A percentile compares a stretch with the other conserved stretches of the same genome.
Conservation (phyloP, 2,113 vertebrate genomes). For the Nipponia nippon region DNA sequence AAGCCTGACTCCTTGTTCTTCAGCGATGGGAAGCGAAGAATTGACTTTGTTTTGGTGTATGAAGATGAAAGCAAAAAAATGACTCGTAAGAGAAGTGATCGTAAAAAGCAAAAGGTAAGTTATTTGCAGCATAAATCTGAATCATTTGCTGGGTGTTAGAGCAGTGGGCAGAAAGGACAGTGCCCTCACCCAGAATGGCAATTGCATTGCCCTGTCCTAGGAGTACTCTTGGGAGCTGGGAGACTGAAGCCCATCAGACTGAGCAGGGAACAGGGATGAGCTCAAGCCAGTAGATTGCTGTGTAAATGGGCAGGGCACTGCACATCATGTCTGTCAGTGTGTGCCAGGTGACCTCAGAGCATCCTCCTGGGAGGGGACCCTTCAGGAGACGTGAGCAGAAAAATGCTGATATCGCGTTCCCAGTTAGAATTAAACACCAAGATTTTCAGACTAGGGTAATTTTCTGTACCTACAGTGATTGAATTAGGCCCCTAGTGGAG, state of each 20-base stretch:
- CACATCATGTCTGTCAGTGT: accelerated
- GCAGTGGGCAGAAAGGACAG: neutral
- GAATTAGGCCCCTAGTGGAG: neutral
- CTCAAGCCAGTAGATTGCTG: neutral
- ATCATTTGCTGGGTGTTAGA: neutral
- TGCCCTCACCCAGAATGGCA: neutral
- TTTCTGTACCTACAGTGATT: neutral
- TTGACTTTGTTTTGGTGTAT: slow-evolving; percentile 91
- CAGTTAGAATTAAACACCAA: neutral
- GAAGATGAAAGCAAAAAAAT: slow-evolving; percentile 88
- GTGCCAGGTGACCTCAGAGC: neutral
- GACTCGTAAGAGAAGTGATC: slow-evolving; percentile 74
- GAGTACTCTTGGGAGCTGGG: neutral
- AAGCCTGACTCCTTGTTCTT: slow-evolving; percentile 88
- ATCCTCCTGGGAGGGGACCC: neutral
- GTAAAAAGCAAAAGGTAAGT: slow-evolving; percentile 77
- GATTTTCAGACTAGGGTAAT: neutral
- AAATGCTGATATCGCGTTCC: neutral
- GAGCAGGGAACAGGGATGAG: neutral
- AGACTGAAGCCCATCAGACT: neutral
- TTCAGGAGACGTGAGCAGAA: neutral
- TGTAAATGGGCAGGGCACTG: neutral
- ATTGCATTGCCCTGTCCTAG: neutral
- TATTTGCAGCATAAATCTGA: neutral
- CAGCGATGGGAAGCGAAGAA: slow-evolving; percentile 84